phyloP scores from a whole-genome alignment of 2,113 vertebrate species.

The Coracopsis vasa region DNA sequence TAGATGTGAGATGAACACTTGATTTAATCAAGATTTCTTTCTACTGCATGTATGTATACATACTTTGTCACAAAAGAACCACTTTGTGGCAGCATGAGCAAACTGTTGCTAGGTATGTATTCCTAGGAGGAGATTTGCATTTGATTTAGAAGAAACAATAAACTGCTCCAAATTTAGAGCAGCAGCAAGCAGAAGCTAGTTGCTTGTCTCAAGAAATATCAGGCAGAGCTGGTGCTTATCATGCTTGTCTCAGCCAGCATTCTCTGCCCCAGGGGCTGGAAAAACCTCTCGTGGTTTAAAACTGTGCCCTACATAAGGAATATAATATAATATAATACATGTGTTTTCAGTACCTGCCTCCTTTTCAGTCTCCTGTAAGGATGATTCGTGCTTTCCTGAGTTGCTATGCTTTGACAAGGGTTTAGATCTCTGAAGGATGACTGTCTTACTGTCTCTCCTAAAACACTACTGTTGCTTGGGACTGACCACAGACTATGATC shows the following conservation, averaged over 20 bases:
- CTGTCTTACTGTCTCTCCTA: background rate
- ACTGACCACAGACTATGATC: background rate
- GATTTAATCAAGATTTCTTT: background rate
- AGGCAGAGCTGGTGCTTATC: background rate
- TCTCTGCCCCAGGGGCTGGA: background rate
- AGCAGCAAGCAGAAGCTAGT: background rate
- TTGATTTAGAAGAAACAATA: background rate
- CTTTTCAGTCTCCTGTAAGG: background rate
- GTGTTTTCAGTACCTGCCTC: background rate
- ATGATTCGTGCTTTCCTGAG: background rate
- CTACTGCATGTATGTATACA: accelerated
- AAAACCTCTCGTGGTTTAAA: background rate
- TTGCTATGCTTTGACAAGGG: background rate
- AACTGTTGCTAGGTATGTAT: background rate
- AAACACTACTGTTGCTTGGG: background rate
- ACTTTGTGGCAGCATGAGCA: accelerated
- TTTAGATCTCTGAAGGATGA: background rate
- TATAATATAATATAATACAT: accelerated
- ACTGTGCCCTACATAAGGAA: background rate
- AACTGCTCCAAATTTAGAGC: background rate
- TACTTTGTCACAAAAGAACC: background rate
- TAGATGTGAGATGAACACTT: background rate
- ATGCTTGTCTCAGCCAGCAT: background rate
- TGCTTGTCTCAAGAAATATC: background rate
- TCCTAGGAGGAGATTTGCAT: background rate